Evolutionary conservation across 2,113 vertebrate species (phyloP), one percentile per base, ranked within the genome.

Genomic region (Accipiter cooperii): DNA sequence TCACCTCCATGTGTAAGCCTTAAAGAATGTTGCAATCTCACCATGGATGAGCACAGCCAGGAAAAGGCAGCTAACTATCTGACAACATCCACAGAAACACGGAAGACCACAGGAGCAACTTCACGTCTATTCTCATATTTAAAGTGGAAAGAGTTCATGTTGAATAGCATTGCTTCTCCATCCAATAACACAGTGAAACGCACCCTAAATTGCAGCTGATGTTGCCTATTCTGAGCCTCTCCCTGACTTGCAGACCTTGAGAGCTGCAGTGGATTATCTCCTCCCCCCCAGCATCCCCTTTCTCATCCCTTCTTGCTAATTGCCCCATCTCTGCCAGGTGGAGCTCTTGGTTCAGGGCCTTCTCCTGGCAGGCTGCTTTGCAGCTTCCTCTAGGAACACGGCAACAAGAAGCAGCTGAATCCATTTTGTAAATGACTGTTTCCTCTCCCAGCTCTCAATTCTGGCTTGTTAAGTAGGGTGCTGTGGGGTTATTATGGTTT

Each of bases 401-500:
- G 65, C 20, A 66, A 57, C 0, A 1, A 82, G 69, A 5, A 54
- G 29, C 78, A 64, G 55, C 34, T 75, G 78, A 8, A 34, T 4
- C 8, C 13, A 3, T 8, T 54, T 68, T 49, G 17, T 7, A 5
- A 10, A 1, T 2, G 9, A 19, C 2, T 1, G 1, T 5, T 49
- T 34, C 18, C 22, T 10, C 5, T 4, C 31, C 18, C 12, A 31
- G 9, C 5, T 24, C 13, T 2, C 1, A 1, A 2, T 10, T 7
- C 20, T 36, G 40, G 1, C 5, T 10, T 8, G 1, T 2, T 2
- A 2, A 12, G 10, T 1, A 11, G 17, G 6, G 13, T 2, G 17
- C 0, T 4, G 47, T 0, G 10, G 5, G 2, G 4, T 0, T 12
- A 7, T 0, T 1, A 4, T 12, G 22, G 6, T 10, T 61, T 34